A percentile compares a stretch with the other conserved stretches of the same genome.
phyloP scores from a whole-genome alignment of 2,797 vertebrate species.

The Tachyglossus aculeatus region DNA sequence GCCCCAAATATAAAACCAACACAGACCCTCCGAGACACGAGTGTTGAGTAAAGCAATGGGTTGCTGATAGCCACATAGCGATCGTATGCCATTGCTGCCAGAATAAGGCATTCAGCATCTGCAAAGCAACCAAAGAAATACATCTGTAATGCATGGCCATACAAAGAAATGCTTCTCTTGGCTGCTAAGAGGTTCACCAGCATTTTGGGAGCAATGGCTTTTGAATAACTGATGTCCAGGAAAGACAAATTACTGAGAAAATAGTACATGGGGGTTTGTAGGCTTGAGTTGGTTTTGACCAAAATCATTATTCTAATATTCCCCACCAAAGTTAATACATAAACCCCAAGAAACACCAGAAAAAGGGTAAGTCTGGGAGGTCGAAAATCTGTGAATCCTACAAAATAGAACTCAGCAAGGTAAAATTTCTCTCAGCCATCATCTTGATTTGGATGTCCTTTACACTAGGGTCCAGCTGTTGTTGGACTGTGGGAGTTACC shows the following conservation, averaged over 20 bases:
- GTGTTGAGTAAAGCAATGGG: constrained; percentile 24
- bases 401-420: constrained; percentile 31
- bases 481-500: background rate
- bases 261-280: constrained; percentile 55
- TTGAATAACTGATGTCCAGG: constrained; percentile 51
- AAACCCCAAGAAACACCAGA: constrained; percentile 26
- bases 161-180: constrained; percentile 25
- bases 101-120: constrained; percentile 40
- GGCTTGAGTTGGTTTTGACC: background rate
- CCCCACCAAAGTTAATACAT: constrained; percentile 30
- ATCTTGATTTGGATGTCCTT: background rate
- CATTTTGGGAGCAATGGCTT: constrained; percentile 45
- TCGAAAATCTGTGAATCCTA: constrained; percentile 21
- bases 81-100: constrained; percentile 50
- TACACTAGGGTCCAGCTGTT: background rate
- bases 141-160: constrained; percentile 42
- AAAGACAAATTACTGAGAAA: constrained; percentile 53
- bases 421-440: constrained; percentile 24
- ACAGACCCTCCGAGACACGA: constrained; percentile 28
- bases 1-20: background rate
- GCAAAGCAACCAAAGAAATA: constrained; percentile 44
- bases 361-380: constrained; percentile 24
- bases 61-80: constrained; percentile 40
- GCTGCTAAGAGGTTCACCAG: constrained; percentile 32
- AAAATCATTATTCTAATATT: constrained; percentile 42